Conservation (phyloP, 2,797 vertebrate genomes). For the Microctenopoma stevenorrisi region DNA sequence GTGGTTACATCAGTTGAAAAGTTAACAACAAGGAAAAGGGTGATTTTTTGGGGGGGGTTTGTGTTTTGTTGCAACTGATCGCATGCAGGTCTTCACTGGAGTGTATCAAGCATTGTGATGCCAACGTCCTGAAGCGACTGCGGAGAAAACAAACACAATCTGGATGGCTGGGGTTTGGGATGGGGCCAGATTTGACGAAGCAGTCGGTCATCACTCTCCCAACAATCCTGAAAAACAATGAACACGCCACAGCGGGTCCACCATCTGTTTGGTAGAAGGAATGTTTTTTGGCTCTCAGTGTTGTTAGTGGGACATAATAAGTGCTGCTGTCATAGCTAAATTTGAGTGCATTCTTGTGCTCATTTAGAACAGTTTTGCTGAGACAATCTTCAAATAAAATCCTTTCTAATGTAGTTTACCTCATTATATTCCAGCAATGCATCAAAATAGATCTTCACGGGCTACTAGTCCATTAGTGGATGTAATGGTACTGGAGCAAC, state of each 20-base stretch:
- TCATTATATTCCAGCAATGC: constrained; percentile 19
- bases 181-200: constrained; percentile 64
- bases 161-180: constrained; percentile 46
- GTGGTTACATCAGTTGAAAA: constrained; percentile 3
- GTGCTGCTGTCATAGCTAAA: constrained; percentile 41
- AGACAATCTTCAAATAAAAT: constrained; percentile 17
- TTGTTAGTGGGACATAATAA: constrained; percentile 42
- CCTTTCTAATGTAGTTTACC: constrained; percentile 5
- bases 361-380: constrained; percentile 36
- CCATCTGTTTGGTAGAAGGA: constrained; percentile 66
- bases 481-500: background rate
- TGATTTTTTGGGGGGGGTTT: background rate
- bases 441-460: constrained; percentile 3
- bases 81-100: constrained; percentile 10
- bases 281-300: constrained; percentile 25
- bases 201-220: constrained; percentile 58
- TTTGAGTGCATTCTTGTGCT: constrained; percentile 36
- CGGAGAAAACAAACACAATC: constrained; percentile 55
- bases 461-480: background rate
- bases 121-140: constrained; percentile 40
- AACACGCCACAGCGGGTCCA: constrained; percentile 43
- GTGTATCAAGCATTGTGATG: constrained; percentile 9
- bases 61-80: constrained; percentile 5
- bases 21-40: background rate
- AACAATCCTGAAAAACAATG: constrained; percentile 58